phyloP scores from a whole-genome alignment of 2,797 vertebrate genomes.

The Periparus ater region DNA sequence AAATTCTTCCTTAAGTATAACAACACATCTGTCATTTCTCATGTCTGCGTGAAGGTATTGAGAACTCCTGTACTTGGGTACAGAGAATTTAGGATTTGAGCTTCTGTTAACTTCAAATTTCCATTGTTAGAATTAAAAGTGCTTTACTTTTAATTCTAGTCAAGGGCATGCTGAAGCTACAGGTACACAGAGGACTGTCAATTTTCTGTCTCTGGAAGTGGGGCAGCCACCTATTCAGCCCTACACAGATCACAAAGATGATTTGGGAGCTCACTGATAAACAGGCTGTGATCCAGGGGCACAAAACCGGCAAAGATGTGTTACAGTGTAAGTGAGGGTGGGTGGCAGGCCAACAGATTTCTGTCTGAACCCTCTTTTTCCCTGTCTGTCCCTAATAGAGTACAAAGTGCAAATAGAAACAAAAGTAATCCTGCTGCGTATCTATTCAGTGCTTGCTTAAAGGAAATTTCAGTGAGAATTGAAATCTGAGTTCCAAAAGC shows the following conservation, averaged over 20 bases:
- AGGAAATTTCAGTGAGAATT: neutral
- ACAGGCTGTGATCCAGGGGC: neutral
- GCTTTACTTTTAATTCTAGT: neutral
- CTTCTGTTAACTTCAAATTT: slow-evolving; percentile 8
- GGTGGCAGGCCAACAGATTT: neutral
- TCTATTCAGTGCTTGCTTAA: neutral
- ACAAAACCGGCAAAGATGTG: neutral
- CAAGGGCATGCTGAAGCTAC: neutral
- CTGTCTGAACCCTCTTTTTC: neutral
- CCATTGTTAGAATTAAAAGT: neutral
- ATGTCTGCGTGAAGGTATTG: neutral
- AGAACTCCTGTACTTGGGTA: neutral
- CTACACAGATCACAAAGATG: neutral
- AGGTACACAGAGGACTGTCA: neutral
- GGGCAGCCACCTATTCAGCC: neutral
- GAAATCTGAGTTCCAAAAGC: neutral
- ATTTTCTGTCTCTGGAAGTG: neutral
- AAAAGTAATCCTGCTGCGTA: neutral
- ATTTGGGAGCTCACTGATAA: neutral
- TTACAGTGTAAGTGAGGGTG: neutral
- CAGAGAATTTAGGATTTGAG: neutral
- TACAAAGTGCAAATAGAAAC: neutral
- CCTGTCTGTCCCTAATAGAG: neutral
- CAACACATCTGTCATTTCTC: neutral
- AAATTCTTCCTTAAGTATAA: neutral